Base-by-base conservation (phyloP, 2,797 vertebrate species). In the Bradypodion pumilum region DNA sequence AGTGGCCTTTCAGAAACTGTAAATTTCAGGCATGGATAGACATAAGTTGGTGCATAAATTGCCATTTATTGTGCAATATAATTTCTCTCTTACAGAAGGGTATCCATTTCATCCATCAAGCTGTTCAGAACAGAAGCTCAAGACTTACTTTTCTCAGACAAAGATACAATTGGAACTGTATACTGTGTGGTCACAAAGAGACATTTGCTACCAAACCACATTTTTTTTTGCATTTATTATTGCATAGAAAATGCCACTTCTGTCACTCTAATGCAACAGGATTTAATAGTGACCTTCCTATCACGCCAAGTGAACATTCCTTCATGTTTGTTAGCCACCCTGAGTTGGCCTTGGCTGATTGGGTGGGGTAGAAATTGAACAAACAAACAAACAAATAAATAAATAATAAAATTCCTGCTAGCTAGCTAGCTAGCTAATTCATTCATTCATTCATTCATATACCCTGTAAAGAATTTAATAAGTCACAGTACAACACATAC, bases 1-100 rank as follows among this genome's bases (percentile, higher is more conserved):
- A 59, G 69, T 37, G 35, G 74, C 44, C 49, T 76, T 69, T 59
- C 63, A 77, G 65, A 59, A 83, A 68, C 62, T 35, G 72, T 27
- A 74, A 46, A 73, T 88, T 80, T 85, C 42, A 52, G 16, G 73
- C 37, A 66, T 40, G 86, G 78, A 82, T 81, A 85, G 85, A 73
- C n/a, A 63, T 1, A 77, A 62, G 40, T 6, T 76, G 68, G 49
- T 70, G 63, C 46, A 35, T 5, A 68, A 60, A 7, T 19, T 66
- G 76, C 78, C 82, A 76, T 90, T 76, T 83, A 62, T 63, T 12
- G 66, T 1, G 3, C 49, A 59, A 25, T 1, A 49, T 1, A 3
- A 35, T 81, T 75, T 42, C 74, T 81, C 21, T 70, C 0, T 7
- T 75, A 40, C 23, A 32, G 78, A 42, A 65, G 42, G 52, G 25